Conservation (phyloP, 2,113 vertebrate genomes). For the Castor canadensis region DNA sequence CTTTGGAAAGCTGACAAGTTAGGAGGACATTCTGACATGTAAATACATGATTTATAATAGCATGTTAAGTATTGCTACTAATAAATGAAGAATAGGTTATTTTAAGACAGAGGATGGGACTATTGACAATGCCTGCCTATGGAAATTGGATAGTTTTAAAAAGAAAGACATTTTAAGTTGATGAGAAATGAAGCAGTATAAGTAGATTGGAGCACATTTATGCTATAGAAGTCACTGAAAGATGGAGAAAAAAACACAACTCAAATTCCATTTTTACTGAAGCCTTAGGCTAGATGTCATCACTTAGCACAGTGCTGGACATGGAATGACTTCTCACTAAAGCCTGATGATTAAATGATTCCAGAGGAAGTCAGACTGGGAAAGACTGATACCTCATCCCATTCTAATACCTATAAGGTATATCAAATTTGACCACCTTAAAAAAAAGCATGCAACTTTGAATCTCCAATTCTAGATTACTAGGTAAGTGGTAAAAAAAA, state of each 20-base stretch:
- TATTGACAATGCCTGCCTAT: not conserved
- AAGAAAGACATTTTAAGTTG: not conserved
- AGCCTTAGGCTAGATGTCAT: not conserved
- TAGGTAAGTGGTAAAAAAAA: not conserved
- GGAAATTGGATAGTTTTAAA: not conserved
- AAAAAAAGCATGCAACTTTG: not conserved
- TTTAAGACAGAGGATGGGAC: not conserved
- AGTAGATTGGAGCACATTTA: not conserved
- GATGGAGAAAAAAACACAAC: not conserved
- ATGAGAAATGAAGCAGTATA: not conserved
- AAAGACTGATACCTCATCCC: not conserved
- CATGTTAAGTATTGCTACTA: not conserved
- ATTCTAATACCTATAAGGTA: not conserved
- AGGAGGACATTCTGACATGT: not conserved
- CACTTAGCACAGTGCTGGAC: not conserved
- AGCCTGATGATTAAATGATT: not conserved
- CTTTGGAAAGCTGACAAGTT: not conserved
- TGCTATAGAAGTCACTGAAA: not conserved
- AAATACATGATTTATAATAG: not conserved
- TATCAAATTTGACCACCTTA: not conserved
- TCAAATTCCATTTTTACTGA: not conserved
- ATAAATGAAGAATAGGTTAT: not conserved
- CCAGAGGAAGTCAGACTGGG: not conserved
- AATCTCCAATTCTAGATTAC: not conserved
- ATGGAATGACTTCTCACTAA: not conserved